phyloP scores from a whole-genome alignment of 2,888 invertebrate genomes.

The Cheilosia scutellata region DNA sequence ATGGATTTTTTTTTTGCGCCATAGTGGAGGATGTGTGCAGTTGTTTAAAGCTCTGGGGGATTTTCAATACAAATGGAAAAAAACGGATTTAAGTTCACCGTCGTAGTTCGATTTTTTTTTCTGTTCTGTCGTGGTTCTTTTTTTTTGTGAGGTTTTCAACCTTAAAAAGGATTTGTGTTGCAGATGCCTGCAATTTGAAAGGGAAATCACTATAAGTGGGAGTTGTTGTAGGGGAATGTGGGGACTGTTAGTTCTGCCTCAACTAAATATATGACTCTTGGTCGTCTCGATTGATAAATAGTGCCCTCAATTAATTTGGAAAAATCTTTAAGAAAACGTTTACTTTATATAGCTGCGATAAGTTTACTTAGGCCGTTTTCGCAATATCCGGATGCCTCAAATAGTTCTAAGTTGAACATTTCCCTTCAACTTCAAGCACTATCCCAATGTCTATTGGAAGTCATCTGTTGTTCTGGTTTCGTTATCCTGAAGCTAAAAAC shows the following conservation, averaged over 20 bases:
- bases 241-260: background rate
- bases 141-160: background rate
- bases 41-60: slow-evolving; percentile 40
- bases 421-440: no score
- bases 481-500: no score
- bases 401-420: no score
- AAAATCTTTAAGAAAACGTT: no score
- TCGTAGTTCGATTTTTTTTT: background rate
- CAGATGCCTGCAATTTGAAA: background rate
- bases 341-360: no score
- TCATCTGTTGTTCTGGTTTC: no score
- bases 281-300: no score
- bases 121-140: background rate
- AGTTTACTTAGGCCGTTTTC: no score
- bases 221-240: background rate
- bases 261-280: no score
- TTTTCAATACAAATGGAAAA: slow-evolving; percentile 24
- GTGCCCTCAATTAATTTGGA: no score
- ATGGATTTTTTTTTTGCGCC: slow-evolving; percentile 13
- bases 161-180: background rate
- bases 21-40: slow-evolving; percentile 14
- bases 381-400: no score
- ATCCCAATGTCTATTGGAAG: no score
- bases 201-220: background rate
- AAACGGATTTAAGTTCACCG: slow-evolving; percentile 29